Percentiles rank a stretch among this genome's conserved stretches.
phyloP scores from a whole-genome alignment of 2,888 invertebrate genomes.

The Merodon equestris region DNA sequence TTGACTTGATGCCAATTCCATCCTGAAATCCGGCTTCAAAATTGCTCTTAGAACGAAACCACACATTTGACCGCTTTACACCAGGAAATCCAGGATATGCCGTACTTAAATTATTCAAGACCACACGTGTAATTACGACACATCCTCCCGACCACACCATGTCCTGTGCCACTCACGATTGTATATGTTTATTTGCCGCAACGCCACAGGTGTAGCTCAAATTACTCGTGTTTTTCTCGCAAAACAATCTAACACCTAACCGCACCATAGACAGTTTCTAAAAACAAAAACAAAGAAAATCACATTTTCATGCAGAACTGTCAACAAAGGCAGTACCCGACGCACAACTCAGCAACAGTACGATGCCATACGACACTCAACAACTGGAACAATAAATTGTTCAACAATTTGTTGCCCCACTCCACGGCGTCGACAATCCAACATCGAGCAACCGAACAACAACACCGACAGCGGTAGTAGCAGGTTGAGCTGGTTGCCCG shows the following conservation, averaged over 20 bases:
- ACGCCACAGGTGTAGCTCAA: slow-evolving; percentile 46
- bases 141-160: not conserved
- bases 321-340: slow-evolving; percentile 41
- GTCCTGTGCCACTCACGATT: not conserved
- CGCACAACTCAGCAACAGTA: slow-evolving; percentile 8
- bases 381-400: slow-evolving; percentile 56
- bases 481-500: too few relatives aligned
- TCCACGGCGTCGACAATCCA: slow-evolving; percentile 34
- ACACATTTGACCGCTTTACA: too few relatives aligned
- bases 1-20: too few relatives aligned
- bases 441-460: slow-evolving; percentile 1
- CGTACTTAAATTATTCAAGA: not conserved
- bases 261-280: slow-evolving; percentile 1
- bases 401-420: slow-evolving; percentile 62
- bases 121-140: not conserved
- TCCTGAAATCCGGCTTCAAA: too few relatives aligned
- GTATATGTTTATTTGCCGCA: slow-evolving; percentile 1
- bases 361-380: slow-evolving; percentile 7
- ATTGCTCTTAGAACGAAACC: too few relatives aligned
- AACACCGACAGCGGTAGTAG: too few relatives aligned
- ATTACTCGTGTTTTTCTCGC: slow-evolving; percentile 46
- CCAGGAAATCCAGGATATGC: too few relatives aligned
- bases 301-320: slow-evolving; percentile 22
- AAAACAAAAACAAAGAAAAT: not conserved
- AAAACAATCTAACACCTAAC: slow-evolving; percentile 41